Percentiles rank a stretch among this genome's conserved stretches.
Conservation (phyloP, 2,797 vertebrate genomes). For the Tiaroga cobitis region DNA sequence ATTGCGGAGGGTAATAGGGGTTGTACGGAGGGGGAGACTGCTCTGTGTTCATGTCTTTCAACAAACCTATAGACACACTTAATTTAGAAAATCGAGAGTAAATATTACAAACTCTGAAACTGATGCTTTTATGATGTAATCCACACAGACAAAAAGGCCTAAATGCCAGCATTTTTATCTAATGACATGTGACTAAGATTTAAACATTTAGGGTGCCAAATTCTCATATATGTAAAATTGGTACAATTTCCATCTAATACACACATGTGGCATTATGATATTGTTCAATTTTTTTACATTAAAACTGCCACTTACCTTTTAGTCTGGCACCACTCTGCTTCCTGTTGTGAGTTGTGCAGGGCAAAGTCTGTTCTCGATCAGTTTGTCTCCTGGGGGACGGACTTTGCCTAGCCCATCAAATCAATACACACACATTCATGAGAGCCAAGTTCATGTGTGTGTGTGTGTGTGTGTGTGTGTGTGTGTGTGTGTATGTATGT, state of each 20-base stretch:
- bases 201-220: neutral
- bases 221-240: neutral
- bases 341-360: conserved; percentile 65
- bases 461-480: neutral
- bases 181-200: neutral
- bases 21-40: conserved; percentile 66
- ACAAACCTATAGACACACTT: conserved; percentile 54
- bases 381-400: conserved; percentile 65
- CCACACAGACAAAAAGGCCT: neutral
- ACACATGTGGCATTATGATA: neutral
- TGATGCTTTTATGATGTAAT: neutral
- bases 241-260: neutral
- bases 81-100: neutral
- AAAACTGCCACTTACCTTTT: conserved; percentile 43
- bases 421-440: conserved; percentile 37
- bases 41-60: conserved; percentile 56
- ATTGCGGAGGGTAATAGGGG: conserved; percentile 28
- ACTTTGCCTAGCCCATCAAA: conserved; percentile 60
- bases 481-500: no score
- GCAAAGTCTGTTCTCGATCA: conserved; percentile 78
- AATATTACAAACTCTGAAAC: neutral
- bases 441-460: neutral
- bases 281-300: conserved; percentile 32
- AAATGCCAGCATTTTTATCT: neutral
- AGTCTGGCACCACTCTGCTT: conserved; percentile 54